Base-by-base conservation (phyloP, 2,888 invertebrate genomes). In the Heliconius ethilla region DNA sequence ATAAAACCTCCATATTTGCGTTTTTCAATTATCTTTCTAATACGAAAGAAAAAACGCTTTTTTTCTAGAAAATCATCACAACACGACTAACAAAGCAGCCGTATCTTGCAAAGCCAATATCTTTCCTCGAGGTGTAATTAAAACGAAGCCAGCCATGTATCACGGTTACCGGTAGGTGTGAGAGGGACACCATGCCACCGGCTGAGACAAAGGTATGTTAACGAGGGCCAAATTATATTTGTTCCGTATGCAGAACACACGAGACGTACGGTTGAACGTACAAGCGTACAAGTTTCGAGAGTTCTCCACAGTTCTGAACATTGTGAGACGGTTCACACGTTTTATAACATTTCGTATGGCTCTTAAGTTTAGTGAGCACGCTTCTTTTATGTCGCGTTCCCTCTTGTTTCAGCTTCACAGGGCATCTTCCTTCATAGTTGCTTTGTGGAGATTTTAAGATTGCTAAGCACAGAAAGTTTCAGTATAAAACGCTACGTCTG, bases 171-270 rank as follows among this genome's bases (percentile, higher is more conserved):
- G 80, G 45, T 69, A 33, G 37, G 82, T 84, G 83, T 75, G 82
- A 84, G 82, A 84, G 86, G 85, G 84, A 87, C 79, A n/a, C 67
- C 55, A 67, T 40, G 78, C 70, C 72, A 74, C 62, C 77, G 75
- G 78, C 76, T 77, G 78, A 82, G 82, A 82, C 74, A 80, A 81
- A 75, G 82, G 82, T 82, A 86, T 85, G 86, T 87, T 89, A 90
- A 92, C 87, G 86, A 91, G 88, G 82, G 82, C 84, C 85, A 87
- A 91, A 90, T 91, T 90, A 91, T 89, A 89, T 91, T 87, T 87
- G 86, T 87, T 89, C 83, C 84, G 87, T 87, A 86, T 85, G 83
- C 81, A 80, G 87, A 88, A 88, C 88, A 86, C 84, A 85, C 83
- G 84, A 85, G 84, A 86, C 84, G 83, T 83, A 78, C 82, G 87